Percentiles rank a stretch among this genome's conserved stretches.
phyloP scores from a whole-genome alignment of 2,797 vertebrate species.

The Enteromius viviparus region DNA sequence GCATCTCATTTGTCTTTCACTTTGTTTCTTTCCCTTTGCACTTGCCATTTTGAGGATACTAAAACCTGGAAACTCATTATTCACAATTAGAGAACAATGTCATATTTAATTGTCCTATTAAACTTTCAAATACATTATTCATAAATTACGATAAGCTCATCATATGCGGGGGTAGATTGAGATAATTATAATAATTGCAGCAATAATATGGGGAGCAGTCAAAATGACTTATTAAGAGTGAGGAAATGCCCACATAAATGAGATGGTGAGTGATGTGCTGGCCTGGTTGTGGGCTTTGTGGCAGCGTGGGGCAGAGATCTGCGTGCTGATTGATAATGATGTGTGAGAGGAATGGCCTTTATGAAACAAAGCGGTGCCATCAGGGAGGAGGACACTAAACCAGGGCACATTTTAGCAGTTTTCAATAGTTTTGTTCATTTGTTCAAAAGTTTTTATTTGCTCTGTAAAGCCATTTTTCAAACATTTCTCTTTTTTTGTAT shows the following conservation, averaged over 20 bases:
- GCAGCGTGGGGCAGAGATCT: slow-evolving; percentile 53
- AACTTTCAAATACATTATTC: slow-evolving; percentile 69
- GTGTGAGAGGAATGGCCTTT: slow-evolving; percentile 48
- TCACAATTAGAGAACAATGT: slow-evolving; percentile 74
- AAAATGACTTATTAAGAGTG: slow-evolving; percentile 79
- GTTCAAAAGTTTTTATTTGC: slow-evolving; percentile 25
- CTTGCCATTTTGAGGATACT: slow-evolving; percentile 39
- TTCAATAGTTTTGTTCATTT: slow-evolving; percentile 14
- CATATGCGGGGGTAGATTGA: slow-evolving; percentile 71
- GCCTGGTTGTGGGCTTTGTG: slow-evolving; percentile 43
- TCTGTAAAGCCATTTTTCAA: not conserved
- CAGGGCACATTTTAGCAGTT: not conserved
- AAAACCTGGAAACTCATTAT: slow-evolving; percentile 64
- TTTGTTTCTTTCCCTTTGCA: slow-evolving; percentile 51
- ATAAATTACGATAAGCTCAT: slow-evolving; percentile 70
- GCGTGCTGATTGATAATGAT: slow-evolving; percentile 65
- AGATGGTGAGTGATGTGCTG: slow-evolving; percentile 75
- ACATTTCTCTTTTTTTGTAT: not conserved
- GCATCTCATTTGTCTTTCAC: slow-evolving; percentile 56
- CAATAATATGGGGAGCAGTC: slow-evolving; percentile 77
- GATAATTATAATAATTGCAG: slow-evolving; percentile 79
- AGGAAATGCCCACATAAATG: slow-evolving; percentile 76
- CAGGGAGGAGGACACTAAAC: slow-evolving; percentile 9
- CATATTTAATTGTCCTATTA: slow-evolving; percentile 71
- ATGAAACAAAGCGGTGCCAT: slow-evolving; percentile 48